phyloP scores from a whole-genome alignment of 1,140 invertebrate species.

The Macrotrachela quadricornifera region DNA sequence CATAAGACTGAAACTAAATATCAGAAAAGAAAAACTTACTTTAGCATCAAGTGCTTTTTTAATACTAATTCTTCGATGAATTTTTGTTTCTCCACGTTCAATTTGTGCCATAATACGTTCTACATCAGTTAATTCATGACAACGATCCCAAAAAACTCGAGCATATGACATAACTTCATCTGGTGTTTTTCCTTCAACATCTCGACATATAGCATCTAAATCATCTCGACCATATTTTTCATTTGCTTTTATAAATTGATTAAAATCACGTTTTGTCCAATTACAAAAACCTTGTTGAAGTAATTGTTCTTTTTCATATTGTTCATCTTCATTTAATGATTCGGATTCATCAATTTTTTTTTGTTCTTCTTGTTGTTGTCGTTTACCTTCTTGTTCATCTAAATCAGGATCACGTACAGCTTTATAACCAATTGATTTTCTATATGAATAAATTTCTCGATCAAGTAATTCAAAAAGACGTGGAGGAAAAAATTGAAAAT shows the following conservation, averaged over 20 bases:
- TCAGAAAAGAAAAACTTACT: slow-evolving; percentile 11
- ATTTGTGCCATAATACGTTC: slow-evolving; percentile 88
- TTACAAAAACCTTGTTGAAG: slow-evolving; percentile 56
- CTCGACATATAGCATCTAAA: slow-evolving; percentile 85
- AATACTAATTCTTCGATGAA: slow-evolving; percentile 77
- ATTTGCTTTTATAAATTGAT: slow-evolving; percentile 93
- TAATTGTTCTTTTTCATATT: slow-evolving; percentile 69
- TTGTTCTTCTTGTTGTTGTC: slow-evolving; percentile 74
- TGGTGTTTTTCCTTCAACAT: slow-evolving; percentile 85
- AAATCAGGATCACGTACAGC: slow-evolving; percentile 63
- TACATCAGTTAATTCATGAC: slow-evolving; percentile 74
- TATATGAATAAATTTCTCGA: slow-evolving; percentile 78
- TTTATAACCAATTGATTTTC: slow-evolving; percentile 84
- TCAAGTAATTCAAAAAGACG: slow-evolving; percentile 87
- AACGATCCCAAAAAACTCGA: slow-evolving; percentile 91
- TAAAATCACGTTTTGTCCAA: slow-evolving; percentile 55
- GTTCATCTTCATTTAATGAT: slow-evolving; percentile 63
- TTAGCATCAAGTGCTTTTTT: slow-evolving; percentile 93
- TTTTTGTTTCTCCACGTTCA: slow-evolving; percentile 86
- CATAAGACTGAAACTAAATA: no score
- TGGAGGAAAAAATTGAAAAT: slow-evolving; percentile 97
- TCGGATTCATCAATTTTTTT: slow-evolving; percentile 84
- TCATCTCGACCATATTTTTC: slow-evolving; percentile 96
- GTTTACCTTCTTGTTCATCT: slow-evolving; percentile 67
- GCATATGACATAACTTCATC: slow-evolving; percentile 89